A percentile compares a stretch with the other conserved stretches of the same genome.
Evolutionary conservation across 2,888 invertebrate species (phyloP).

Genomic region (Pandemis corylana): DNA sequence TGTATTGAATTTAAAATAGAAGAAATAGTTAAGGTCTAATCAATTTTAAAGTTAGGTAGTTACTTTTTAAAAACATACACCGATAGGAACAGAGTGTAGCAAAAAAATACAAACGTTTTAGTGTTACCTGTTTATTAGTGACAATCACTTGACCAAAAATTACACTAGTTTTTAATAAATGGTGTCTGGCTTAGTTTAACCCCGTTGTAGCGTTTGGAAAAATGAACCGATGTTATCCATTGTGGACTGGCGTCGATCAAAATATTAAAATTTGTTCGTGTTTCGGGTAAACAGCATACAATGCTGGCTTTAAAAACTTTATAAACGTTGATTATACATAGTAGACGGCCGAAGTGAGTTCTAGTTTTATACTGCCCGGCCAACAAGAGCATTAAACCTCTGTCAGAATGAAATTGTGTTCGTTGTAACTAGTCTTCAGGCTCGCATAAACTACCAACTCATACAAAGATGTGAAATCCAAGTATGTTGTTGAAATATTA

Average conservation of each 20-base stretch:
- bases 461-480: slow-evolving; percentile 26
- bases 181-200: slow-evolving; percentile 56
- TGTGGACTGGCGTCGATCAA: slow-evolving; percentile 16
- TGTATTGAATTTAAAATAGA: no score
- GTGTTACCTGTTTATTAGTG: no score
- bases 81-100: no score
- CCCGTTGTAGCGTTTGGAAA: slow-evolving; percentile 60
- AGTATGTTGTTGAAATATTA: slow-evolving; percentile 24
- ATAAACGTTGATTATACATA: slow-evolving; percentile 38
- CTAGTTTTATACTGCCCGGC: slow-evolving; percentile 27
- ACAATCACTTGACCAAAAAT: no score
- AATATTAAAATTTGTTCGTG: slow-evolving; percentile 35
- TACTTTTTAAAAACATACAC: no score
- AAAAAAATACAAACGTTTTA: no score
- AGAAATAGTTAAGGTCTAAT: no score
- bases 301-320: slow-evolving; percentile 39
- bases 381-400: slow-evolving; percentile 40
- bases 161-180: no score
- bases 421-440: slow-evolving; percentile 37
- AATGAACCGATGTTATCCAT: slow-evolving; percentile 43
- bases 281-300: slow-evolving; percentile 22
- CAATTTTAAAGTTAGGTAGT: no score
- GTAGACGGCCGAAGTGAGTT: slow-evolving; percentile 23
- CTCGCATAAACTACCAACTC: slow-evolving; percentile 30
- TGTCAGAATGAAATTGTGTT: slow-evolving; percentile 37